Conservation (phyloP, 2,888 invertebrate genomes). For the Stenoptilia bipunctidactyla region DNA sequence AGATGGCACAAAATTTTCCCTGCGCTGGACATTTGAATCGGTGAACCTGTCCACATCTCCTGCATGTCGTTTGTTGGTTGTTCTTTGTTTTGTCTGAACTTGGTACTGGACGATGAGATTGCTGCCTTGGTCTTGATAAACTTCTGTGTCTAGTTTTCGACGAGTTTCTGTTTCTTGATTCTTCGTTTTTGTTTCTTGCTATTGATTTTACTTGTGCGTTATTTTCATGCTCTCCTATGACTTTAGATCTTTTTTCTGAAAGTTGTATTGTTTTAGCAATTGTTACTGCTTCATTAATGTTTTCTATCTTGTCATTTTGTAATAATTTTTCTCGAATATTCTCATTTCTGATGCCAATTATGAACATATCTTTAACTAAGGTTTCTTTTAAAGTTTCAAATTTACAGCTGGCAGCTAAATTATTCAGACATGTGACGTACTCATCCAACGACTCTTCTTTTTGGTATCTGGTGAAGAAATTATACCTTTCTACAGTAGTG, state of each 20-base stretch:
- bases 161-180: not conserved
- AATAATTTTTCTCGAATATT: not conserved
- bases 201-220: not conserved
- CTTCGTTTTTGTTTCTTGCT: not conserved
- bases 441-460: not conserved
- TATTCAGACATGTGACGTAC: conserved; percentile 1
- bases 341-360: not conserved
- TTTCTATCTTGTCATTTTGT: not conserved
- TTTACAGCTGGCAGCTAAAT: not conserved
- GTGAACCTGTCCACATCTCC: not conserved
- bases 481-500: not conserved
- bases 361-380: not conserved
- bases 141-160: not conserved
- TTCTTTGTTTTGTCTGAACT: not conserved
- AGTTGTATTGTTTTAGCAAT: not conserved
- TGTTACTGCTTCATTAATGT: too few species aligned
- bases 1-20: not conserved
- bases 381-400: not conserved
- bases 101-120: not conserved
- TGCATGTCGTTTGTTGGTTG: not conserved
- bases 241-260: conserved; percentile 3
- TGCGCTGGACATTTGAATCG: not conserved
- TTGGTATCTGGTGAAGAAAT: conserved; percentile 1
- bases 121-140: not conserved
- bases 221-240: not conserved